Evolutionary conservation across 2,888 invertebrate genomes (phyloP), one percentile per base, ranked within the genome.

Genomic region (Platycnemis pennipes): DNA sequence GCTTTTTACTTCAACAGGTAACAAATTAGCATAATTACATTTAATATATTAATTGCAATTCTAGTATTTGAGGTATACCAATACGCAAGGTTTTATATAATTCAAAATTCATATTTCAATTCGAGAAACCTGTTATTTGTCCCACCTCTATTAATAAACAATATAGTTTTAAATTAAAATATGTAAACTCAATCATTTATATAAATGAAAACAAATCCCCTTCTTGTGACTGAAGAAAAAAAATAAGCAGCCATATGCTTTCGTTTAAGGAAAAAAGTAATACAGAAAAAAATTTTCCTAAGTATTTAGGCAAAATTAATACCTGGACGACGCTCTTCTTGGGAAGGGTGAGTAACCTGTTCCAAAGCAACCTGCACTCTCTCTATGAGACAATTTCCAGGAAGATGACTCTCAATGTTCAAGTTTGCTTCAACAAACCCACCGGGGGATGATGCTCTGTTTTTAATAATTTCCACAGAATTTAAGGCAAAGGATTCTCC

Each of bases 401-500:
- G 91, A 63, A 91, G 91, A 69, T 69, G 91, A 45, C 91, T 63
- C 63, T 91, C 56, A 11, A 91, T 63, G 26, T n/a, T 63, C 69
- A 91, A 42, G 44, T n/a, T 91, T 44, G 91, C 91, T 91, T 63
- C 91, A 44, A 91, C 63, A 44, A 42, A 91, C 44, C 91, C 91
- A 91, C 91, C 91, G 11, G 91, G 91, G 0, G 91, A 91, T 44
- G 91, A 91, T 26, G 91, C 91, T 91, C 91, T 63, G 63, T 91
- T 91, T n/a, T 63, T 91, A 13, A 69, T 22, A 16, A 91, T 91
- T 69, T 91, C 91, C 19, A 91, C 91, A 63, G 91, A 91, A 16
- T 44, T 42, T n/a, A 91, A 53, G n/a, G 8, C 42, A 69, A 91
- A 91, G 11, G 56, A 63, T 8, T 91, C 91, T 42, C 91, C 91